Evolutionary conservation across 2,113 vertebrate species (phyloP).

Genomic region (Mohoua ochrocephala): DNA sequence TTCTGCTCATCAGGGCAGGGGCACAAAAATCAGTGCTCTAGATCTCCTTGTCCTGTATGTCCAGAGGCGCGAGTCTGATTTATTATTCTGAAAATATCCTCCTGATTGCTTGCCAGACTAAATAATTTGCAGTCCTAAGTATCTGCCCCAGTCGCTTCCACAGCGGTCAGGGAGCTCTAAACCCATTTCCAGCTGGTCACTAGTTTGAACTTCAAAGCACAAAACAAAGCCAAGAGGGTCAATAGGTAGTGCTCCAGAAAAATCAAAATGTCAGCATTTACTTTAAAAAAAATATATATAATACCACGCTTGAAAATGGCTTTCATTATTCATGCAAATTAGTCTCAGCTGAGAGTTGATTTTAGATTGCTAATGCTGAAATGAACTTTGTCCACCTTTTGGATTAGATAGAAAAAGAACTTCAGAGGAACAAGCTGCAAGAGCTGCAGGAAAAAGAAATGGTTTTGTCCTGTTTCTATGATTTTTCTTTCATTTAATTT

Average conservation of each 20-base stretch:
- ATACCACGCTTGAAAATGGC: not conserved
- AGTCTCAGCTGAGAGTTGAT: not conserved
- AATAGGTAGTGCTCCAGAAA: not conserved
- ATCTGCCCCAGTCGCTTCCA: not conserved
- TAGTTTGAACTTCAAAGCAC: not conserved
- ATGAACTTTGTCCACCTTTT: not conserved
- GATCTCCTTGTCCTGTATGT: not conserved
- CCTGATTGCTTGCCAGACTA: not conserved
- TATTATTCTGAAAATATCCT: not conserved
- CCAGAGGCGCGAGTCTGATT: not conserved
- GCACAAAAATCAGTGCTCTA: not conserved
- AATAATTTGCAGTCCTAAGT: not conserved
- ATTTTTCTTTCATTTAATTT: not conserved
- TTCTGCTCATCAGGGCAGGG: not conserved
- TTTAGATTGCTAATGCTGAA: not conserved
- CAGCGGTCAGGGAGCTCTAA: not conserved
- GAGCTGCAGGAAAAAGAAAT: not conserved
- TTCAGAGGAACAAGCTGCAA: not conserved
- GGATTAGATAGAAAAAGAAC: not conserved
- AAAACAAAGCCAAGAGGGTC: not conserved
- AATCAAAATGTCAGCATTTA: not conserved
- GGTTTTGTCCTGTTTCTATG: fast-evolving
- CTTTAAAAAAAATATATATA: not conserved
- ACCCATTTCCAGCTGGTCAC: not conserved
- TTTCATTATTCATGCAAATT: not conserved